Percentiles rank a stretch among this genome's conserved stretches.
Evolutionary conservation across 2,113 vertebrate genomes (phyloP).

Genomic region (Crocuta crocuta): DNA sequence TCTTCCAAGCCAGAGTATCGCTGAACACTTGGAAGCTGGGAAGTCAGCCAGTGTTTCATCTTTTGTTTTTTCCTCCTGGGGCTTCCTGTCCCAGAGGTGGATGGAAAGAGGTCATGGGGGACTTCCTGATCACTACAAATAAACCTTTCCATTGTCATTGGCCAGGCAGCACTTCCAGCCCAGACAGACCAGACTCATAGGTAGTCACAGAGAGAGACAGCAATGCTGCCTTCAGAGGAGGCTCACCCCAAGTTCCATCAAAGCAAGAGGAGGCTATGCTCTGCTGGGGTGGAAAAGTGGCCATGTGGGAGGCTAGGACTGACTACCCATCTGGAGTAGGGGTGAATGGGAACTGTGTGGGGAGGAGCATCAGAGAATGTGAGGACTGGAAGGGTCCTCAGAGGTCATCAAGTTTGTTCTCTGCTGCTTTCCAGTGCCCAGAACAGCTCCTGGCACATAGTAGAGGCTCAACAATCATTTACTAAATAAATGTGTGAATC

Average conservation of each 20-base stretch:
- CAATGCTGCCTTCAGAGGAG: not conserved
- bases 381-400: not conserved
- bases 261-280: not conserved
- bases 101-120: slow-evolving; percentile 50
- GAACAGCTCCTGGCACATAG: not conserved
- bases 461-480: not conserved
- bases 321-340: not conserved
- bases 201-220: not conserved
- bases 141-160: slow-evolving; percentile 69
- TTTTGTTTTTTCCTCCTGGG: slow-evolving; percentile 78
- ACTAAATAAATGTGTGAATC: not conserved
- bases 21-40: slow-evolving; percentile 61
- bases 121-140: slow-evolving; percentile 70
- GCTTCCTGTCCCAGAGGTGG: slow-evolving; percentile 77
- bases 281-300: not conserved
- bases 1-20: not conserved
- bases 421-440: not conserved
- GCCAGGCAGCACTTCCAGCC: slow-evolving; percentile 8
- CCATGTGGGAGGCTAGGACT: not conserved
- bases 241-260: not conserved
- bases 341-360: not conserved
- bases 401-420: not conserved
- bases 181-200: not conserved
- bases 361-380: not conserved
- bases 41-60: slow-evolving; percentile 72